Conservation (phyloP, 2,888 invertebrate species). For the Papilio demoleus region DNA sequence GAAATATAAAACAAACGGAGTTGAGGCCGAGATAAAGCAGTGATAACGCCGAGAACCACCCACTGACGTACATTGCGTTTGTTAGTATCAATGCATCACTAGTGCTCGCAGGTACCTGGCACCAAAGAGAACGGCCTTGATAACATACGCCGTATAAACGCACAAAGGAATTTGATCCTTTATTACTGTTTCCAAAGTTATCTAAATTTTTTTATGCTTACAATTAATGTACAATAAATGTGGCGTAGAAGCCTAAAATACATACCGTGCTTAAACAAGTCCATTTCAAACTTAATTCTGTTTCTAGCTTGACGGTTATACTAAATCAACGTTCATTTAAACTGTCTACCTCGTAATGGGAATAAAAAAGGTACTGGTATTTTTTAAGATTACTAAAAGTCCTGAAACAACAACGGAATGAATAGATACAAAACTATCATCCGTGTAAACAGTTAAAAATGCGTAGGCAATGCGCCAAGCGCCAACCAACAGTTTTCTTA, state of each 20-base stretch:
- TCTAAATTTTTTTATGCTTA: constrained; percentile 17
- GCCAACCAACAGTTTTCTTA: constrained; percentile 31
- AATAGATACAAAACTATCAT: constrained; percentile 23
- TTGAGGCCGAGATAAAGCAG: constrained; percentile 55
- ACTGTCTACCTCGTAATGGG: constrained; percentile 1
- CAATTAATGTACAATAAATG: neutral
- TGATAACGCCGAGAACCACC: constrained; percentile 70
- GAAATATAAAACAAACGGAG: constrained; percentile 39
- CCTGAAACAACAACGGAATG: constrained; percentile 21
- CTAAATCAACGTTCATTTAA: constrained; percentile 21
- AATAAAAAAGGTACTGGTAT: constrained; percentile 3
- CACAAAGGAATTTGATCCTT: constrained; percentile 47
- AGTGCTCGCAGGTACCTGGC: constrained; percentile 65
- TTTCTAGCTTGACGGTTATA: constrained; percentile 21
- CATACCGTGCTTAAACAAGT: constrained; percentile 66
- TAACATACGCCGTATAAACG: constrained; percentile 65
- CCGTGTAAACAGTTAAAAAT: constrained; percentile 34
- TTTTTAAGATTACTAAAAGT: neutral
- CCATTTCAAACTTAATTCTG: constrained; percentile 52
- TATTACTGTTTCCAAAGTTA: constrained; percentile 34
- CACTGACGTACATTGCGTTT: constrained; percentile 59
- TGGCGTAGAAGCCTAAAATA: constrained; percentile 33
- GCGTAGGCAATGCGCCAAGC: constrained; percentile 36
- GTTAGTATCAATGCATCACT: constrained; percentile 49
- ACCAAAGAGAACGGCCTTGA: constrained; percentile 77